Evolutionary conservation across 2,888 invertebrate species (phyloP).

Genomic region (Acrobasis repandana): DNA sequence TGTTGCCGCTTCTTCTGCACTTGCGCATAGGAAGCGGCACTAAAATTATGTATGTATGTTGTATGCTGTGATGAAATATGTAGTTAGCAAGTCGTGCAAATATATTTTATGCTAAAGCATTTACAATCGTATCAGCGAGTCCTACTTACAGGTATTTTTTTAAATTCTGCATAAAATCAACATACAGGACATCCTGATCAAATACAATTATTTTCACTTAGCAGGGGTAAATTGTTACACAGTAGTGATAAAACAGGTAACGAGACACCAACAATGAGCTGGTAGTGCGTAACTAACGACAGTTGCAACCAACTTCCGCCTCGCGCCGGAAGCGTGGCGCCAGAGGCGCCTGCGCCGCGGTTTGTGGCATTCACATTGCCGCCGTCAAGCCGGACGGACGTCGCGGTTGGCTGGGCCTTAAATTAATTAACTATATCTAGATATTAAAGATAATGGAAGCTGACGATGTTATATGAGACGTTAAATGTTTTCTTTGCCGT

Average conservation of each 20-base stretch:
- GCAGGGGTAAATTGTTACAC: constrained; percentile 2
- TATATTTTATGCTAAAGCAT: neutral
- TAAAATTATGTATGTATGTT: too few species aligned
- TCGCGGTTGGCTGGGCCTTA: constrained; percentile 46
- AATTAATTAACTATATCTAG: constrained; percentile 44
- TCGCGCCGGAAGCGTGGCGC: constrained; percentile 68
- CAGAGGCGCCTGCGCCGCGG: constrained; percentile 64
- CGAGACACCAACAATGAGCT: constrained; percentile 55
- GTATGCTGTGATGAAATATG: neutral
- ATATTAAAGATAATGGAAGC: constrained; percentile 29
- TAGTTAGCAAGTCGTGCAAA: neutral
- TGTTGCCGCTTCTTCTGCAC: too few species aligned
- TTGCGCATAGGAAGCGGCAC: too few species aligned
- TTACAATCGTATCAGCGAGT: neutral
- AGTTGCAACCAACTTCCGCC: constrained; percentile 75
- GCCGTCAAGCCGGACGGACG: constrained; percentile 59
- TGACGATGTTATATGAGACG: constrained; percentile 8
- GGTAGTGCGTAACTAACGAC: constrained; percentile 67
- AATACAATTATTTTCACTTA: constrained; percentile 12
- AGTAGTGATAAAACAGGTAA: constrained; percentile 36
- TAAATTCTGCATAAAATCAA: constrained; percentile 8
- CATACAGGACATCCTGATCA: constrained; percentile 4
- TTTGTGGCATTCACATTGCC: constrained; percentile 52
- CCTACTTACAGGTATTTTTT: neutral
- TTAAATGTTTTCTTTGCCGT: neutral